A percentile compares a stretch with the other conserved stretches of the same genome.
These are phyloP conservation scores for Mayetiola destructor DNA, from an alignment of 2,888 invertebrate genomes.

Conservation along the genomic window DNA sequence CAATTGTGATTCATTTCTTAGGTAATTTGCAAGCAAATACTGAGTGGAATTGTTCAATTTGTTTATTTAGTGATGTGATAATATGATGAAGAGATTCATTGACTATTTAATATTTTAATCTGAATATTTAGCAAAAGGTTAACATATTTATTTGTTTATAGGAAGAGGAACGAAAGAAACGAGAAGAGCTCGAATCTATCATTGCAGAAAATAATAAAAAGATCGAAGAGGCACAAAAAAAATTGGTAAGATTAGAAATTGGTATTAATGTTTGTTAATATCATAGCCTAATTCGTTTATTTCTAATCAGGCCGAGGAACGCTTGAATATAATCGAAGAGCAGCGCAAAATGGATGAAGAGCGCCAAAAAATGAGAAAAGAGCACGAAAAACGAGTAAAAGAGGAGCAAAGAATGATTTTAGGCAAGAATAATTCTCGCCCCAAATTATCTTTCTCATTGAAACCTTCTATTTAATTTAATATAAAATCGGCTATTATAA, in stretches of 20 bases:
- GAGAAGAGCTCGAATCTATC: slow-evolving; percentile 89
- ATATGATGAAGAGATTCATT: too few species aligned
- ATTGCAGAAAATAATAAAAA: slow-evolving; percentile 96
- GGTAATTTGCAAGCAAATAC: too few species aligned
- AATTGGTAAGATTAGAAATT: slow-evolving; percentile 56
- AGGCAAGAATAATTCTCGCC: slow-evolving; percentile 92
- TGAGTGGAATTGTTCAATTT: too few species aligned
- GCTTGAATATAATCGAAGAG: slow-evolving; percentile 91
- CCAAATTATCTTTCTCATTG: slow-evolving; percentile 82
- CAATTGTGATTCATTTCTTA: too few species aligned
- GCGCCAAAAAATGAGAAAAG: slow-evolving; percentile 79
- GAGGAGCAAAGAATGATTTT: slow-evolving; percentile 94
- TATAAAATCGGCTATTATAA: too few species aligned
- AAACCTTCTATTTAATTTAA: slow-evolving; percentile 62
- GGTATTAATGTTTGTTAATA: not conserved
- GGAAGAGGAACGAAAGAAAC: slow-evolving; percentile 94
- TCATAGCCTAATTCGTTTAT: not conserved
- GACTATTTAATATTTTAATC: too few species aligned
- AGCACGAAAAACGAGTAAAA: slow-evolving; percentile 81
- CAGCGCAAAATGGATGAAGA: slow-evolving; percentile 93
- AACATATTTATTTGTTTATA: slow-evolving; percentile 43
- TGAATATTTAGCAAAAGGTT: too few species aligned
- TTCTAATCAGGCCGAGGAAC: slow-evolving; percentile 74
- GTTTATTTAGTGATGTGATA: too few species aligned
- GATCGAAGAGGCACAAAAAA: slow-evolving; percentile 92